Evolutionary conservation across 2,113 vertebrate genomes (phyloP).

Genomic region (Pimephales promelas): DNA sequence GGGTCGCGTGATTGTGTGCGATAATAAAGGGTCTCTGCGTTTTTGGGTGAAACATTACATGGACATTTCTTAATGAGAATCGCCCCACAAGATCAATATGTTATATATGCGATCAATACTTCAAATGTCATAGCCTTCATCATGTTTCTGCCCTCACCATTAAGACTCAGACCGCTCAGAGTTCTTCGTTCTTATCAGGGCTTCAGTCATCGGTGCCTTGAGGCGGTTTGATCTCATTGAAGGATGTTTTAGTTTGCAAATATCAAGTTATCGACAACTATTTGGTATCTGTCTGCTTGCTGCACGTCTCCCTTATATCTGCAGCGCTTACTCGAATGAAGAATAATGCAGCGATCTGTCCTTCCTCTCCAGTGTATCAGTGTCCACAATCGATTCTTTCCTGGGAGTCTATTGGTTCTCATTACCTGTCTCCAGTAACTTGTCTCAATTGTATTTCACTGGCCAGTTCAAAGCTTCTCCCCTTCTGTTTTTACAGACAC

Average conservation of each 20-base stretch:
- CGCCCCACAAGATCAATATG: background rate
- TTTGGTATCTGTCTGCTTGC: constrained; percentile 48
- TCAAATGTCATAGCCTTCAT: constrained; percentile 4
- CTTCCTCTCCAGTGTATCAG: constrained; percentile 70
- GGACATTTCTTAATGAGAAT: background rate
- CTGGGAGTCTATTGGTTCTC: constrained; percentile 72
- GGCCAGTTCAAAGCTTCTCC: constrained; percentile 26
- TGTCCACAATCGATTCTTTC: constrained; percentile 71
- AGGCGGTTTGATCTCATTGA: constrained; percentile 10
- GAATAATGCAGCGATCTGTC: constrained; percentile 70
- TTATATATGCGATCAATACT: background rate
- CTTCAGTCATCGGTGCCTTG: background rate
- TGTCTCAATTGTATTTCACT: constrained; percentile 60
- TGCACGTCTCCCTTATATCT: constrained; percentile 37
- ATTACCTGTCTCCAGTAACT: constrained; percentile 76
- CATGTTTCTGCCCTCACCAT: background rate
- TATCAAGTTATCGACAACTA: constrained; percentile 47
- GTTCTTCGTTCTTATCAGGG: background rate
- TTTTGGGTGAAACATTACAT: background rate
- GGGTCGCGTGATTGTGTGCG: too few relatives aligned
- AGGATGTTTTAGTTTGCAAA: constrained; percentile 37
- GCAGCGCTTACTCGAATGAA: constrained; percentile 55
- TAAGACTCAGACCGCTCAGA: background rate
- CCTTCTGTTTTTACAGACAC: constrained; percentile 21
- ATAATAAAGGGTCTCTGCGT: too few relatives aligned